phyloP scores from a whole-genome alignment of 2,797 vertebrate genomes.

The Fringilla coelebs region DNA sequence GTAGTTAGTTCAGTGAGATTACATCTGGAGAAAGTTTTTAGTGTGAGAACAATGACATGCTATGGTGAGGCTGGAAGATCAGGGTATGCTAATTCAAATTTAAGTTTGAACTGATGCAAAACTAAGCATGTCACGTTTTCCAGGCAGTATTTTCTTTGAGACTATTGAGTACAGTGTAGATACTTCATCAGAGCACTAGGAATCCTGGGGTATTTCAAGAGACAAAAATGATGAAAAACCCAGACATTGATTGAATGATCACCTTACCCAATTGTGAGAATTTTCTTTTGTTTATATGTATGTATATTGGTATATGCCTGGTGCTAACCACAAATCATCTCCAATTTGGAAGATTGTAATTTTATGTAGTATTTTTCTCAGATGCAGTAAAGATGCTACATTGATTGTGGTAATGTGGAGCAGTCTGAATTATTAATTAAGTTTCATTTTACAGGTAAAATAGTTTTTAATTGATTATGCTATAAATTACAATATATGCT shows the following conservation, averaged over 20 bases:
- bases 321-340: background rate
- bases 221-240: background rate
- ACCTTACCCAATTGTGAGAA: background rate
- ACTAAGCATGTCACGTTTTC: background rate
- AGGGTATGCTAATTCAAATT: background rate
- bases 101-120: background rate
- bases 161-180: background rate
- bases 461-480: constrained; percentile 36
- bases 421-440: constrained; percentile 62
- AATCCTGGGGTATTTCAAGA: background rate
- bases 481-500: background rate
- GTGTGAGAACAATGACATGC: background rate
- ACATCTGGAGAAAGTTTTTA: background rate
- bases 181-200: background rate
- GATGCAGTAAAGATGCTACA: constrained; percentile 28
- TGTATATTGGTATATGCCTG: background rate
- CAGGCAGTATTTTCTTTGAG: background rate
- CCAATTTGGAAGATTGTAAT: background rate
- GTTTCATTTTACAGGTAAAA: constrained; percentile 44
- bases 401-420: constrained; percentile 37
- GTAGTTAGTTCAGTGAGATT: background rate
- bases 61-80: background rate
- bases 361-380: background rate
- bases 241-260: background rate
- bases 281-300: background rate